phyloP scores from a whole-genome alignment of 2,797 vertebrate genomes.

The Coregonus suidteri region DNA sequence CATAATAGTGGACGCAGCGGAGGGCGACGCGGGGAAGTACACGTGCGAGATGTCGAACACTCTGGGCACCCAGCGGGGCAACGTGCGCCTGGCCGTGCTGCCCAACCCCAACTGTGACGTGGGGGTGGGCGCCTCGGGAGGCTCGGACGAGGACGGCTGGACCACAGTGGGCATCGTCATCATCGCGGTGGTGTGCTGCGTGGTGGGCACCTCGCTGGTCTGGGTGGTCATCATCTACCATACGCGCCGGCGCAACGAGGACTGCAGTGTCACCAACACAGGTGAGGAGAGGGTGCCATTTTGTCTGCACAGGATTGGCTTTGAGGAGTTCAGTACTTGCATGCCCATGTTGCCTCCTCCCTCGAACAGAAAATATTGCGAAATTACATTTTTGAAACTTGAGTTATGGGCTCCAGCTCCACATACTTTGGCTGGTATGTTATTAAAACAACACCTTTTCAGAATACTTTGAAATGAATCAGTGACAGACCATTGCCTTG shows the following conservation, averaged over 20 bases:
- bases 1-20: slow-evolving; percentile 90
- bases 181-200: slow-evolving; percentile 97
- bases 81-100: slow-evolving; percentile 86
- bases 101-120: slow-evolving; percentile 92
- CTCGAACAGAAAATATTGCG: background rate
- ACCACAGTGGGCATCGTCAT: slow-evolving; percentile 95
- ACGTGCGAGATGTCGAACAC: slow-evolving; percentile 97
- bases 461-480: slow-evolving; percentile 1
- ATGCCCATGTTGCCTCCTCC: background rate
- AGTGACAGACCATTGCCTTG: background rate
- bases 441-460: background rate
- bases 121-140: slow-evolving; percentile 50
- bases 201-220: slow-evolving; percentile 96
- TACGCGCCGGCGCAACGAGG: slow-evolving; percentile 89
- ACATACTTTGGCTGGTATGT: too few species aligned
- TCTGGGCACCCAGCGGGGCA: slow-evolving; percentile 89
- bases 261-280: slow-evolving; percentile 97
- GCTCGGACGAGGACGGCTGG: slow-evolving; percentile 85
- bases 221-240: slow-evolving; percentile 99
- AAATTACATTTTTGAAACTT: background rate
- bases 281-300: slow-evolving; percentile 73
- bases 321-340: background rate
- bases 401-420: background rate
- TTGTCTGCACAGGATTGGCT: background rate
- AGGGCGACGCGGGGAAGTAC: slow-evolving; percentile 89